Evolutionary conservation across 2,113 vertebrate genomes (phyloP).

Genomic region (Gallinago undulata): DNA sequence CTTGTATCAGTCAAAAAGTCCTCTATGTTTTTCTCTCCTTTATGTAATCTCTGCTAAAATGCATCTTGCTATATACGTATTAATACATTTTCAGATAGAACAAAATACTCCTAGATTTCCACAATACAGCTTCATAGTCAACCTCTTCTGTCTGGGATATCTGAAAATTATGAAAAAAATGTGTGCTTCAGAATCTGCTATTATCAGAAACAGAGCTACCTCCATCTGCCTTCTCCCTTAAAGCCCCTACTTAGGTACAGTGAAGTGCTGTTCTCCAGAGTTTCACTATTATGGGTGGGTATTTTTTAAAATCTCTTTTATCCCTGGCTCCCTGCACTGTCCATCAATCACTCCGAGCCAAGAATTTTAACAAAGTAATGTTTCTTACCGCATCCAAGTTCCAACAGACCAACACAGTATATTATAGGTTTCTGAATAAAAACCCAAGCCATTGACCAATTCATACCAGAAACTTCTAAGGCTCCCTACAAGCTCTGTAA

Average conservation of each 20-base stretch:
- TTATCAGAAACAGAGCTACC: background rate
- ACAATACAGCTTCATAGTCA: background rate
- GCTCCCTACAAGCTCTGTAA: background rate
- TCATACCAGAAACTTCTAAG: background rate
- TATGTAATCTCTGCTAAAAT: background rate
- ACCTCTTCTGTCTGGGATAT: background rate
- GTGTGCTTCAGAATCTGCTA: background rate
- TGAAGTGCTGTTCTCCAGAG: background rate
- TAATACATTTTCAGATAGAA: background rate
- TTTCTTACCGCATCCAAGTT: background rate
- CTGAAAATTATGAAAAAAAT: background rate
- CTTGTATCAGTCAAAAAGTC: background rate
- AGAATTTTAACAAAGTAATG: background rate
- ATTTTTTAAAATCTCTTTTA: background rate
- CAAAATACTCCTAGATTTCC: background rate
- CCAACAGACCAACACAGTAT: background rate
- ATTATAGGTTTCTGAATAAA: background rate
- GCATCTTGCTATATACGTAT: background rate
- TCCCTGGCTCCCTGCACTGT: background rate
- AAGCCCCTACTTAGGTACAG: background rate
- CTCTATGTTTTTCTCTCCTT: background rate
- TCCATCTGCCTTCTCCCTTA: background rate
- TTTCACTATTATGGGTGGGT: background rate
- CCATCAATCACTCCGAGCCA: background rate
- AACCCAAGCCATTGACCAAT: background rate